These are phyloP conservation scores for Tetranychus cinnabarinus DNA, from an alignment of 1,140 invertebrate genomes.

Conservation along the genomic window DNA sequence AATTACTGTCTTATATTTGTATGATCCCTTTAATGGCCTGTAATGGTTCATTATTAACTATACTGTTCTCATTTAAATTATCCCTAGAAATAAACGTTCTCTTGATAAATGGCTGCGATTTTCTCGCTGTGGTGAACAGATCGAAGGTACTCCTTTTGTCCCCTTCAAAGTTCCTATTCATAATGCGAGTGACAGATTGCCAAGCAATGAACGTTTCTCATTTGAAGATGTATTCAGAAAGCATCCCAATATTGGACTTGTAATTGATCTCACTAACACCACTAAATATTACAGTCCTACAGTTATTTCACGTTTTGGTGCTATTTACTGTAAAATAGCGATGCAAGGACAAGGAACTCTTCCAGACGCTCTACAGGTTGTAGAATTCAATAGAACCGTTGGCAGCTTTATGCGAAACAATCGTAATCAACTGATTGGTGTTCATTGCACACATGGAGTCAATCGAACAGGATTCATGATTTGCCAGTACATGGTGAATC, in stretches of 20 bases:
- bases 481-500: slow-evolving; percentile 41
- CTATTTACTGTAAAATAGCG: slow-evolving; percentile 53
- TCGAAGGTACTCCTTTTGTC: neutral
- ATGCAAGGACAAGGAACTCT: slow-evolving; percentile 35
- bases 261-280: slow-evolving; percentile 91
- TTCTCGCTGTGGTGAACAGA: neutral
- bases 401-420: slow-evolving; percentile 13
- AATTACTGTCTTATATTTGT: too few relatives aligned
- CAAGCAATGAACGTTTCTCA: neutral
- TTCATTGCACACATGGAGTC: slow-evolving; percentile 98
- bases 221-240: neutral
- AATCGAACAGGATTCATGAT: slow-evolving; percentile 90
- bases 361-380: slow-evolving; percentile 17
- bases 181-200: too few relatives aligned
- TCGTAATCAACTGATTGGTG: slow-evolving; percentile 21
- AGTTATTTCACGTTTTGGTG: neutral
- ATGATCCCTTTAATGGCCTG: too few relatives aligned
- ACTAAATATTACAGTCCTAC: slow-evolving; percentile 69
- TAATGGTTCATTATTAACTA: too few relatives aligned
- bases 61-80: too few relatives aligned
- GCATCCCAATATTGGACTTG: slow-evolving; percentile 34
- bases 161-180: neutral
- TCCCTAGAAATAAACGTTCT: too few relatives aligned
- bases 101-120: neutral
- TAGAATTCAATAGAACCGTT: slow-evolving; percentile 16